Evolutionary conservation across 2,797 vertebrate species (phyloP).

Genomic region (Serranus cabrilla): DNA sequence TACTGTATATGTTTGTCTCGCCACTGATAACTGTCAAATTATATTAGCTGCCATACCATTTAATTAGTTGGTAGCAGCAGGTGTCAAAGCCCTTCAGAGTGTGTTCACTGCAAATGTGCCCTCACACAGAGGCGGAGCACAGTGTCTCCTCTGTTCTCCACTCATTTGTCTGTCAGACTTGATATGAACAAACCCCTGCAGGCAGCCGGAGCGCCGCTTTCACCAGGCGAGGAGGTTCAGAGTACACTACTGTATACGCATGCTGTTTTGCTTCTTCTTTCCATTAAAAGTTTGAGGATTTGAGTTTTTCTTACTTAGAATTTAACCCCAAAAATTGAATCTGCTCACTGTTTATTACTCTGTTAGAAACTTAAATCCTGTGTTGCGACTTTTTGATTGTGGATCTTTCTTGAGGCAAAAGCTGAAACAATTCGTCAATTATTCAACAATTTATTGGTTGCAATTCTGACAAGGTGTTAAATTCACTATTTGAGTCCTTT

Average conservation of each 20-base stretch:
- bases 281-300: conserved; percentile 5
- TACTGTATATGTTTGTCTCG: conserved; percentile 83
- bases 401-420: neutral
- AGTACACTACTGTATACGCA: neutral
- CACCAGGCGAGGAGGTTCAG: conserved; percentile 19
- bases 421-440: neutral
- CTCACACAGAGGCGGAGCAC: conserved; percentile 76
- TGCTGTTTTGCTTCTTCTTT: conserved; percentile 23
- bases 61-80: conserved; percentile 87
- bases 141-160: conserved; percentile 75
- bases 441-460: too few species aligned
- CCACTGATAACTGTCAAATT: conserved; percentile 86
- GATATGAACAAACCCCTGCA: conserved; percentile 76
- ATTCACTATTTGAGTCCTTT: neutral
- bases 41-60: conserved; percentile 81
- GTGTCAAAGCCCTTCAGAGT: conserved; percentile 81
- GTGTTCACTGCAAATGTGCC: conserved; percentile 66
- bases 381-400: neutral
- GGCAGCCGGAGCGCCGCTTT: conserved; percentile 46
- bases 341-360: neutral
- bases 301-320: neutral
- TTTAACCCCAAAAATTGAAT: neutral
- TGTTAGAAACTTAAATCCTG: neutral
- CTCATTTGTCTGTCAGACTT: conserved; percentile 68
- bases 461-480: too few species aligned